A percentile compares a stretch with the other conserved stretches of the same genome.
phyloP scores from a whole-genome alignment of 1,140 invertebrate species.

The Brachionus paranguensis region DNA sequence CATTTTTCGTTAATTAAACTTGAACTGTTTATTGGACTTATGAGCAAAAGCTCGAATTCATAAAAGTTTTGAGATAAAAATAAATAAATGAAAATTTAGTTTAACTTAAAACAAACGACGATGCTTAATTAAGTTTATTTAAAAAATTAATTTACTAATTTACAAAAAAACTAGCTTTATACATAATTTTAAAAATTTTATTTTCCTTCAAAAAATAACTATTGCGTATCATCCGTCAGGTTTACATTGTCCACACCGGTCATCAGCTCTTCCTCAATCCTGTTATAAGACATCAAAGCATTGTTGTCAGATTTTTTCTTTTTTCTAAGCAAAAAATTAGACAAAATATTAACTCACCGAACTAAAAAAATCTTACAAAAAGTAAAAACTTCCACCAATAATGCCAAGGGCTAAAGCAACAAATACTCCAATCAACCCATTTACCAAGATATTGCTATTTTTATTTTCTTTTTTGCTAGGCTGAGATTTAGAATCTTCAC shows the following conservation, averaged over 20 bases:
- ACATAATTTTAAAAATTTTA: not conserved
- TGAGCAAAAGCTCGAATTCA: too few relatives aligned
- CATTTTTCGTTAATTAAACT: too few relatives aligned
- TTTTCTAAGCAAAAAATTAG: not conserved
- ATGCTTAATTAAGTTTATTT: not conserved
- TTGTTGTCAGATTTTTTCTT: not conserved
- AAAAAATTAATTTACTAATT: not conserved
- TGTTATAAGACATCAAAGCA: conserved; percentile 10
- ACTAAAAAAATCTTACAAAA: not conserved
- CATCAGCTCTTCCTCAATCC: conserved; percentile 23
- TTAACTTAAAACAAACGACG: not conserved
- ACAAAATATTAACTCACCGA: too few relatives aligned
- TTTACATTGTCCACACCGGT: conserved; percentile 24
- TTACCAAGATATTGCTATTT: not conserved
- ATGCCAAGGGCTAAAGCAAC: not conserved
- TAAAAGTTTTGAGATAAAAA: too few relatives aligned
- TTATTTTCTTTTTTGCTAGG: not conserved
- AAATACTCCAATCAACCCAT: not conserved
- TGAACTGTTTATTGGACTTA: too few relatives aligned
- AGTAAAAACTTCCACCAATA: not conserved
- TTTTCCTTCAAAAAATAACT: not conserved
- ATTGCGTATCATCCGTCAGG: not conserved
- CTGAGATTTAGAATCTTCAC: not conserved
- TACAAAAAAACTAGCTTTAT: not conserved
- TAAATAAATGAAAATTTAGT: too few relatives aligned